Evolutionary conservation across 2,888 invertebrate genomes (phyloP).

Genomic region (Cosmia pyralina): DNA sequence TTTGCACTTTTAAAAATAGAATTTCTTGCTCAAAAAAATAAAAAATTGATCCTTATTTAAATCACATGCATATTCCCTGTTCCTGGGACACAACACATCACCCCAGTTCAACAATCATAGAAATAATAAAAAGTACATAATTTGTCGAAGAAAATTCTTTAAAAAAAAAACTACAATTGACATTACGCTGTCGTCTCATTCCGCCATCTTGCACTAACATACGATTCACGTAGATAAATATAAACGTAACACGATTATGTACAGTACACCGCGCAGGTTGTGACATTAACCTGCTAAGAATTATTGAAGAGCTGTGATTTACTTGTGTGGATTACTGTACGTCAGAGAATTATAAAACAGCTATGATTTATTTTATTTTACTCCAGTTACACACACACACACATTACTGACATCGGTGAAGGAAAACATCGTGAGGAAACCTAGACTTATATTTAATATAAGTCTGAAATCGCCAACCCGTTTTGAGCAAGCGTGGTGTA

Average conservation of each 20-base stretch:
- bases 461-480: background rate
- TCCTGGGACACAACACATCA: no score
- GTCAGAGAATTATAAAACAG: background rate
- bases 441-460: background rate
- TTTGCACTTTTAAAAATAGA: no score
- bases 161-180: no score
- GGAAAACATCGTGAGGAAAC: background rate
- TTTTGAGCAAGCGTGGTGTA: background rate
- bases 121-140: no score
- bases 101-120: no score
- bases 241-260: background rate
- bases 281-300: slow-evolving; percentile 2
- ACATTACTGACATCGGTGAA: background rate
- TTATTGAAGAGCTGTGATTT: background rate
- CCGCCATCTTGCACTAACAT: slow-evolving; percentile 14
- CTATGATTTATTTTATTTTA: background rate
- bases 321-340: slow-evolving; percentile 9
- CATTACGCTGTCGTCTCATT: background rate
- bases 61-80: no score
- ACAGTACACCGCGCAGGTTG: slow-evolving; percentile 33
- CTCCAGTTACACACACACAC: no score
- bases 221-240: slow-evolving; percentile 36
- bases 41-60: no score
- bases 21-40: no score
- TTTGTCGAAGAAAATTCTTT: no score